These are phyloP conservation scores for Ondatra zibethicus DNA, from an alignment of 2,113 vertebrate genomes.

Conservation along the genomic window DNA sequence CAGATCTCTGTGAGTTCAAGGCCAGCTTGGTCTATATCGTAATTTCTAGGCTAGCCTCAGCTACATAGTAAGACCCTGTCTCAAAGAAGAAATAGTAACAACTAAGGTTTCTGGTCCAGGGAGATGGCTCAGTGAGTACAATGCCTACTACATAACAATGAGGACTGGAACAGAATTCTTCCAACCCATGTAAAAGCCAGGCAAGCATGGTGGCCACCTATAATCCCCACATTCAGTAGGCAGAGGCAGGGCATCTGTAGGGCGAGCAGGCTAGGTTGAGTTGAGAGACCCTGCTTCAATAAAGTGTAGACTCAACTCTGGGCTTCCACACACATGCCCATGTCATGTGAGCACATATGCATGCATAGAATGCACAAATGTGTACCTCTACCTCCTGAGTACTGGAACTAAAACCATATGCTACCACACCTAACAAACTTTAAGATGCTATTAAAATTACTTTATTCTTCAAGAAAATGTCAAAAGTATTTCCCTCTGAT, in stretches of 20 bases:
- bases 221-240: not conserved
- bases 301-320: not conserved
- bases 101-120: not conserved
- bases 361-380: no score
- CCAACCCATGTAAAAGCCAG: not conserved
- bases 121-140: not conserved
- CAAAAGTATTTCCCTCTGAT: not conserved
- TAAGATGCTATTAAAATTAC: not conserved
- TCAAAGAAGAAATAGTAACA: not conserved
- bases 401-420: not conserved
- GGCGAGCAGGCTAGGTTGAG: not conserved
- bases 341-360: not conserved
- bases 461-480: slow-evolving; percentile 10
- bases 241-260: not conserved
- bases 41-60: not conserved
- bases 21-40: not conserved
- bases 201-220: not conserved
- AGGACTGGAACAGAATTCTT: not conserved
- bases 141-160: not conserved
- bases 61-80: not conserved
- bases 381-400: not conserved
- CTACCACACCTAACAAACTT: not conserved
- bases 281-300: not conserved
- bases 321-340: not conserved
- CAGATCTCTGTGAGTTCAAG: not conserved